A percentile compares a stretch with the other conserved stretches of the same genome.
Conservation (phyloP, 1,140 invertebrate species). For the Saccostrea glomerata region DNA sequence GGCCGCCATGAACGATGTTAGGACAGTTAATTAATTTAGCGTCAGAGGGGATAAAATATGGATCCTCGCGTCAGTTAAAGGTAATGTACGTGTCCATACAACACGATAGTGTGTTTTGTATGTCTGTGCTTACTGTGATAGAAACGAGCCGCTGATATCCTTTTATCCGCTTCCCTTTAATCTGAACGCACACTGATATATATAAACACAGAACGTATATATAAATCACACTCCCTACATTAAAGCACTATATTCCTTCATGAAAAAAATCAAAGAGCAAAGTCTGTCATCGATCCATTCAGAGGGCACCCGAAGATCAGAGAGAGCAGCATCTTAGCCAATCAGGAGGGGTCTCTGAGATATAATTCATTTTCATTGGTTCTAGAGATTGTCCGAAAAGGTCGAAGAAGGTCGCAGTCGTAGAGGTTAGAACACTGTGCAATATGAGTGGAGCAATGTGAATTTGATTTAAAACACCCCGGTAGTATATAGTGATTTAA, state of each 20-base stretch:
- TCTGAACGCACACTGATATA: not conserved
- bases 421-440: not conserved
- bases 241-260: not conserved
- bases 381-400: constrained; percentile 9
- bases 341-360: not conserved
- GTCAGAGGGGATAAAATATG: too few relatives aligned
- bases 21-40: too few relatives aligned
- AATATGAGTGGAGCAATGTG: constrained; percentile 10
- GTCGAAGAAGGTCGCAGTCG: constrained; percentile 1
- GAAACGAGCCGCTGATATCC: too few relatives aligned
- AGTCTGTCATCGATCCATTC: constrained; percentile 19
- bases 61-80: too few relatives aligned
- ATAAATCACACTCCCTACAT: not conserved
- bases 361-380: constrained; percentile 15
- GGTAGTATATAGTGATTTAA: not conserved
- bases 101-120: too few relatives aligned
- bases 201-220: not conserved
- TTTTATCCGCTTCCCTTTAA: not conserved
- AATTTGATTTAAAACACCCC: constrained; percentile 22
- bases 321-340: not conserved
- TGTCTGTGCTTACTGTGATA: too few relatives aligned
- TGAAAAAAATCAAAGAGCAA: not conserved
- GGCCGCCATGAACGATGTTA: too few relatives aligned
- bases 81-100: too few relatives aligned
- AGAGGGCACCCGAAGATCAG: constrained; percentile 20